Percentiles rank a stretch among this genome's conserved stretches.
phyloP scores from a whole-genome alignment of 1,140 invertebrate species.

The Nasonia longicornis region DNA sequence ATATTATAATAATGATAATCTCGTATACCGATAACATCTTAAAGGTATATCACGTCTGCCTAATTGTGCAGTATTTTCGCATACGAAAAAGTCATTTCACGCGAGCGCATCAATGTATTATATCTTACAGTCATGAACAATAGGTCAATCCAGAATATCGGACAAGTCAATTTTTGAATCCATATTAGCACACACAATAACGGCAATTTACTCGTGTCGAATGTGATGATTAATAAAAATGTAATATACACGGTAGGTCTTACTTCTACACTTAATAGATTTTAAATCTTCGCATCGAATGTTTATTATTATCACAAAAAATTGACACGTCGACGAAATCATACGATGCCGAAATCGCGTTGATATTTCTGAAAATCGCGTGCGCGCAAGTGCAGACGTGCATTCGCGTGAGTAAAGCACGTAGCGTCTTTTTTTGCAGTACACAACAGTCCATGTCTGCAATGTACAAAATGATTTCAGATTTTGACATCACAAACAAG shows the following conservation, averaged over 20 bases:
- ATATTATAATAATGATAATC: constrained; percentile 11
- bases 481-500: constrained; percentile 11
- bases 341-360: neutral
- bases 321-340: constrained; percentile 6
- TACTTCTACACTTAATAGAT: constrained; percentile 26
- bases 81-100: constrained; percentile 9
- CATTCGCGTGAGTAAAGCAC: neutral
- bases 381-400: neutral
- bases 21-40: neutral
- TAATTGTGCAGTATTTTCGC: neutral
- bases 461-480: constrained; percentile 1
- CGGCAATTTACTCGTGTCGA: neutral
- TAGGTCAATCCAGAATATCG: neutral
- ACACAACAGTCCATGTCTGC: neutral
- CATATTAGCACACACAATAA: constrained; percentile 24
- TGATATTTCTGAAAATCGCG: neutral
- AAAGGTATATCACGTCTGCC: constrained; percentile 4
- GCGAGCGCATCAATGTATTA: constrained; percentile 5
- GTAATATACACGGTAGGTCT: constrained; percentile 14
- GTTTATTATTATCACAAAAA: constrained; percentile 29
- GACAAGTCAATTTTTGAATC: constrained; percentile 20
- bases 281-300: constrained; percentile 19
- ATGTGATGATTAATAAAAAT: constrained; percentile 15
- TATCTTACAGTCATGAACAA: constrained; percentile 22
- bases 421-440: neutral